Percentiles rank a stretch among this genome's conserved stretches.
Conservation (phyloP, 2,113 vertebrate species). For the Sinocyclocheilus anshuiensis region DNA sequence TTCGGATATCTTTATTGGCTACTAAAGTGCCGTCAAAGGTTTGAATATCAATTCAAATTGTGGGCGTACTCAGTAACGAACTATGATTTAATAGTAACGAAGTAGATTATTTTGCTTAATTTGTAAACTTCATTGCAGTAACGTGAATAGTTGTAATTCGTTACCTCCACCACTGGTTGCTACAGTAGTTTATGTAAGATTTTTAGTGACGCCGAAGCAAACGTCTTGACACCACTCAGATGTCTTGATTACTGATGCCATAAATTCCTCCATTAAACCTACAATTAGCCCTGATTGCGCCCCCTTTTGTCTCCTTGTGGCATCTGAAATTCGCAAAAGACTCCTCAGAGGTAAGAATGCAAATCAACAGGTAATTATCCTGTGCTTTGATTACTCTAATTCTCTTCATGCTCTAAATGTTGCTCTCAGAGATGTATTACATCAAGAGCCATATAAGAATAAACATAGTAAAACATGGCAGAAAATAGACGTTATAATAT, state of each 20-base stretch:
- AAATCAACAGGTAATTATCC: slow-evolving; percentile 37
- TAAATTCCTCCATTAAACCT: slow-evolving; percentile 44
- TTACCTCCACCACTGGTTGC: no score
- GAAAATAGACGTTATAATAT: neutral
- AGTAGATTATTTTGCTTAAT: no score
- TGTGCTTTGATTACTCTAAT: neutral
- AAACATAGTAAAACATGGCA: neutral
- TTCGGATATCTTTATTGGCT: no score
- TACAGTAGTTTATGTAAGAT: no score
- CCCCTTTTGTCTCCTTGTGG: slow-evolving; percentile 18
- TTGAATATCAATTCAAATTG: no score
- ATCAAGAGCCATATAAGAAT: slow-evolving; percentile 24
- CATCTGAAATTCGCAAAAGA: slow-evolving; percentile 25
- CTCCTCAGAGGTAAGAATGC: neutral
- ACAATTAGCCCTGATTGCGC: slow-evolving; percentile 45
- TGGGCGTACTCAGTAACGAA: no score
- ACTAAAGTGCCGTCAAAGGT: no score
- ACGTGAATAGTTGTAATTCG: no score
- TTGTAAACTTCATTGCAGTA: no score
- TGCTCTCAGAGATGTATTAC: neutral
- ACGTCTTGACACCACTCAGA: neutral
- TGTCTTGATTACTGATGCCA: slow-evolving; percentile 29
- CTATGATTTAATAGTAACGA: no score
- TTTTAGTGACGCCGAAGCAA: neutral
- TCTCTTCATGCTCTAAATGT: slow-evolving; percentile 14